Evolutionary conservation across 2,113 vertebrate species (phyloP).

Genomic region (Protomyctophum bolini): DNA sequence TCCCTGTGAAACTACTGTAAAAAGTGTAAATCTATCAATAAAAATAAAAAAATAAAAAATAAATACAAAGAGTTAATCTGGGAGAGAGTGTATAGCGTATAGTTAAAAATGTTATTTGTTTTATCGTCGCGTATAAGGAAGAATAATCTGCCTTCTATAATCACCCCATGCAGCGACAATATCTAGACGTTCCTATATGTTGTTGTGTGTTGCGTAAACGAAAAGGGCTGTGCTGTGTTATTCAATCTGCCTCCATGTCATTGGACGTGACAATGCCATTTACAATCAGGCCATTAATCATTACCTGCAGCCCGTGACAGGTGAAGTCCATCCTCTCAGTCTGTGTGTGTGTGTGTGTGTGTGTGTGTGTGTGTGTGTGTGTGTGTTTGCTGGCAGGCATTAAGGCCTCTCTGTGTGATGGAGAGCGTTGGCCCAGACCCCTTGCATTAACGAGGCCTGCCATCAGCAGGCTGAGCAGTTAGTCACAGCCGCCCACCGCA

Average conservation of each 20-base stretch:
- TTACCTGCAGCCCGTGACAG: constrained; percentile 54
- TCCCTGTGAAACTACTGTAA: too few relatives aligned
- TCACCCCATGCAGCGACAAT: too few relatives aligned
- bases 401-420: constrained; percentile 54
- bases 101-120: too few relatives aligned
- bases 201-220: too few relatives aligned
- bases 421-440: constrained; percentile 68
- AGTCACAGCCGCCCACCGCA: constrained; percentile 69
- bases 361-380: constrained; percentile 26
- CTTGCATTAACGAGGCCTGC: constrained; percentile 73
- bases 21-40: too few relatives aligned
- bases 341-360: constrained; percentile 32
- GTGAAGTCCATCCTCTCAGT: constrained; percentile 56
- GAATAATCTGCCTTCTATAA: neutral
- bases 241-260: constrained; percentile 23
- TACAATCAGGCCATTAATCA: constrained; percentile 58
- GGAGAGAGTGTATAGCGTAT: too few relatives aligned
- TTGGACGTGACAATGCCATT: neutral
- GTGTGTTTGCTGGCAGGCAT: constrained; percentile 64
- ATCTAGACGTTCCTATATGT: neutral
- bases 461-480: constrained; percentile 65
- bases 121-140: neutral
- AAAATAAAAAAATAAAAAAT: too few relatives aligned
- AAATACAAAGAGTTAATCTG: too few relatives aligned
- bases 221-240: constrained; percentile 20